These are phyloP conservation scores for Lottia gigantea DNA, from an alignment of 2,888 invertebrate species.

Conservation along the genomic window DNA sequence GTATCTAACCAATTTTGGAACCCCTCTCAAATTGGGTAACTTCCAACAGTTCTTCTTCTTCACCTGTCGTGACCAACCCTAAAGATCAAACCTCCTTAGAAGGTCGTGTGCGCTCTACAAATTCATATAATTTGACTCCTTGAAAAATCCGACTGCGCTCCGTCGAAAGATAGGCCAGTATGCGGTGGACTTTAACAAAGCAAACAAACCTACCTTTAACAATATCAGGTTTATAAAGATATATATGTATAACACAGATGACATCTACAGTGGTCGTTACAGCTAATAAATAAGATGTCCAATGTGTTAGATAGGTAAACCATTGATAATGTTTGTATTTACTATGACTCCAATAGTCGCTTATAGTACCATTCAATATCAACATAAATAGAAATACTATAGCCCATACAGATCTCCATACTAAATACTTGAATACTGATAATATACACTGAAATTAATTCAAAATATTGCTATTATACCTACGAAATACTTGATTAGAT, in stretches of 20 bases:
- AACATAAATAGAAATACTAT: slow-evolving; percentile 2
- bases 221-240: slow-evolving; percentile 4
- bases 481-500: too few species aligned
- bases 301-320: slow-evolving; percentile 5
- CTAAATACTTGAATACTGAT: background rate
- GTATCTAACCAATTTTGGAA: too few species aligned
- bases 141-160: too few species aligned
- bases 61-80: too few species aligned
- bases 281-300: background rate
- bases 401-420: slow-evolving; percentile 7
- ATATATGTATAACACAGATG: background rate
- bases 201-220: background rate
- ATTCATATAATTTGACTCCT: too few species aligned
- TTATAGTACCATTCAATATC: background rate
- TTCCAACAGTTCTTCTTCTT: too few species aligned
- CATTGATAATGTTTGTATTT: slow-evolving; percentile 3
- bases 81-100: too few species aligned
- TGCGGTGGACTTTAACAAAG: too few species aligned
- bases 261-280: background rate
- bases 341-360: background rate
- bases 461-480: background rate
- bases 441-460: background rate
- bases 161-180: too few species aligned
- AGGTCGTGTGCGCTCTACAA: too few species aligned
- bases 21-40: too few species aligned